Base-by-base conservation (phyloP, 2,797 vertebrate genomes). In the Ambastaia sidthimunki region DNA sequence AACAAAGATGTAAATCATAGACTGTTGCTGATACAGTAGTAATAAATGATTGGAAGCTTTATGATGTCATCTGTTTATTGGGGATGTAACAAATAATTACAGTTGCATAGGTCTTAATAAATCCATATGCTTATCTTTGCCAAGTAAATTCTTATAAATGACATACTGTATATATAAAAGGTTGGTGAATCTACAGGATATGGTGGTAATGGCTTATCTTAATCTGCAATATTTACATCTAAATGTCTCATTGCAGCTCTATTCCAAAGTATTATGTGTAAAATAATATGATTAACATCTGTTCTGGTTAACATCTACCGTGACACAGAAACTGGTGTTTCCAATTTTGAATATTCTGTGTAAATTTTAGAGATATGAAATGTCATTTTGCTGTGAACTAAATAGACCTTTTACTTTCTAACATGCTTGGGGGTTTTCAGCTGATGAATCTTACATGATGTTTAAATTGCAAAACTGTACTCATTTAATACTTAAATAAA, bases 401-500 rank as follows among this genome's bases (percentile, higher is more conserved):
- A 55, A 54, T 55, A 11, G 63, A 57, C 3, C 12, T 65, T 54
- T 31, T 37, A 48, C 4, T 66, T 19, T 2, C 21, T 76, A 41
- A 34, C 23, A 54, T 41, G 3, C 28, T 31, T 13, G 25, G 13
- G 41, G 9, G 2, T 44, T 2, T 50, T 41, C 0, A 44, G 19
- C 3, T 48, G 16, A 23, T 21, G 37, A 65, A 48, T 28, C 12
- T n/a, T 4, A 47, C 16, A 41, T 72, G 41, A 37, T 62, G 11
- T 28, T 62, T 34, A 73, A 67, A 62, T 23, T 55, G 57, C 41
- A 11, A 44, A 52, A 44, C 21, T 18, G 62, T 50, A 57, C 62
- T 37, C 23, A 70, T 21, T 7, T 54, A 12, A 15, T 15, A 5
- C 3, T 21, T 74, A 69, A 83, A 79, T 80, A 50, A 80, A 81